phyloP scores from a whole-genome alignment of 2,888 invertebrate species.

The Boloria selene region DNA sequence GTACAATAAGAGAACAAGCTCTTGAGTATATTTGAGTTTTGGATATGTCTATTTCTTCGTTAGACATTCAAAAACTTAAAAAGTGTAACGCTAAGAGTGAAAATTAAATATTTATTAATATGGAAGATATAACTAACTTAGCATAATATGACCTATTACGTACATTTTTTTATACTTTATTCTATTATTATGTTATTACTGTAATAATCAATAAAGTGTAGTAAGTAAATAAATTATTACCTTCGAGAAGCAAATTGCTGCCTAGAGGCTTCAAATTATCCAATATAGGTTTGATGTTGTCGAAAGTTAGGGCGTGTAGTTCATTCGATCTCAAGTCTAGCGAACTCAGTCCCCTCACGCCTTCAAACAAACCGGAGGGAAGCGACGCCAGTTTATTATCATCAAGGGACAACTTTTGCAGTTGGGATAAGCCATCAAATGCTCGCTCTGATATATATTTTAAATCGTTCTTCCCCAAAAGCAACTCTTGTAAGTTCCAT shows the following conservation, averaged over 20 bases:
- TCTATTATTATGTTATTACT: no score
- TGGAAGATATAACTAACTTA: no score
- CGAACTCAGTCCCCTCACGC: conserved; percentile 87
- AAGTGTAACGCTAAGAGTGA: conserved; percentile 55
- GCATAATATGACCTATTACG: no score
- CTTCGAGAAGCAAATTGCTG: conserved; percentile 89
- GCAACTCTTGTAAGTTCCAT: conserved; percentile 87
- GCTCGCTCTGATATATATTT: conserved; percentile 89
- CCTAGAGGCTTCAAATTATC: conserved; percentile 88
- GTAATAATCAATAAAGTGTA: no score
- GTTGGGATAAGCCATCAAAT: conserved; percentile 87
- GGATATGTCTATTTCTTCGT: conserved; percentile 63
- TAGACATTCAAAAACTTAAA: conserved; percentile 72
- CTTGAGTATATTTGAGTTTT: conserved; percentile 65
- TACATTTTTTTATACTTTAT: no score
- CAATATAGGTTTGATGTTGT: conserved; percentile 89
- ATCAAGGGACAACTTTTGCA: conserved; percentile 87
- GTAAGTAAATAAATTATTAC: conserved; percentile 68
- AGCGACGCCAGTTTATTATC: conserved; percentile 89
- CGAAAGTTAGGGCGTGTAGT: conserved; percentile 88
- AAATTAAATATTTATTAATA: conserved; percentile 59
- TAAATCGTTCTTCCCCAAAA: conserved; percentile 86
- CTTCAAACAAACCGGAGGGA: conserved; percentile 87
- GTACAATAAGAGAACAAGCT: conserved; percentile 71
- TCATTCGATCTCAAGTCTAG: conserved; percentile 90